A percentile compares a stretch with the other conserved stretches of the same genome.
Conservation (phyloP, 2,797 vertebrate species). For the Okamejei kenojei region DNA sequence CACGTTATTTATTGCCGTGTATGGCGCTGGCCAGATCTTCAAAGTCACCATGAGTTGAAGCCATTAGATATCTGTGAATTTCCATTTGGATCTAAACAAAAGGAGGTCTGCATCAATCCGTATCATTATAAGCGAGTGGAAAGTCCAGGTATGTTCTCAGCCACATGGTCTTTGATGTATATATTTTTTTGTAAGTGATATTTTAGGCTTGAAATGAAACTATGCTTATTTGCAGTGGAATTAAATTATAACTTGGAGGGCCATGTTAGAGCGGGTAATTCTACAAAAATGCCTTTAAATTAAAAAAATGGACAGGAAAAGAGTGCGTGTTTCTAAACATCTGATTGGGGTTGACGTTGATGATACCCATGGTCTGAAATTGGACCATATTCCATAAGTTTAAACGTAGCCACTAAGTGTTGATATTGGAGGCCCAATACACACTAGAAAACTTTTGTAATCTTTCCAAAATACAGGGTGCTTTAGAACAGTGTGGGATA, state of each 20-base stretch:
- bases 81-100: slow-evolving; percentile 97
- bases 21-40: slow-evolving; percentile 96
- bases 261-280: background rate
- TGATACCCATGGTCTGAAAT: background rate
- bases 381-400: background rate
- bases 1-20: slow-evolving; percentile 96
- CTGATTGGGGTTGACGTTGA: background rate
- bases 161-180: background rate
- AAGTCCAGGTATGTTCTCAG: slow-evolving; percentile 79
- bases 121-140: slow-evolving; percentile 98
- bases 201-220: slow-evolving; percentile 9
- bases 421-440: background rate
- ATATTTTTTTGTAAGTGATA: background rate
- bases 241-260: slow-evolving; percentile 4
- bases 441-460: background rate
- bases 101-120: slow-evolving; percentile 98
- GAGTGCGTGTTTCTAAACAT: background rate
- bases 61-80: slow-evolving; percentile 94
- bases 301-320: background rate
- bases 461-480: background rate
- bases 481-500: background rate
- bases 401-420: background rate
- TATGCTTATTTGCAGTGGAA: slow-evolving; percentile 51
- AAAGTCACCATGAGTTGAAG: slow-evolving; percentile 95
- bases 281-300: background rate